Evolutionary conservation across 2,888 invertebrate genomes (phyloP).

Genomic region (Melieria omissa): DNA sequence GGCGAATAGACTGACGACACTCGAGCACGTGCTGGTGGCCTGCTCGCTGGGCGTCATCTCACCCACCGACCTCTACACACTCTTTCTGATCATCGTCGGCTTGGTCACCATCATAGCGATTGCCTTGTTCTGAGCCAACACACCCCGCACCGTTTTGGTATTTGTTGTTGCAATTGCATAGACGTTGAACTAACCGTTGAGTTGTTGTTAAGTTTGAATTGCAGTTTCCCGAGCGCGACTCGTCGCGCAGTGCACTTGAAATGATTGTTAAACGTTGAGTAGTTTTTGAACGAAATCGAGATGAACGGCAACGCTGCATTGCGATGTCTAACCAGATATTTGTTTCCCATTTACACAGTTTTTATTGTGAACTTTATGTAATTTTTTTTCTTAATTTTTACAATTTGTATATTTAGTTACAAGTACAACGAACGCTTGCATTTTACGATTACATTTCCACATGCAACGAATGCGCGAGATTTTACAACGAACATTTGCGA

Average conservation of each 20-base stretch:
- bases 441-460: conserved; percentile 23
- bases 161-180: too few species aligned
- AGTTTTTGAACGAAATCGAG: conserved; percentile 7
- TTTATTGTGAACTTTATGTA: too few species aligned
- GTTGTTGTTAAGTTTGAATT: conserved; percentile 16
- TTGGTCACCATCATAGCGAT: conserved; percentile 77
- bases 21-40: conserved; percentile 78
- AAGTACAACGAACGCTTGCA: conserved; percentile 24
- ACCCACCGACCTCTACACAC: conserved; percentile 79
- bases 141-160: not conserved
- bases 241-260: too few species aligned
- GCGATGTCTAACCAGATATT: too few species aligned
- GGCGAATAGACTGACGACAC: conserved; percentile 58
- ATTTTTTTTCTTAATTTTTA: not conserved
- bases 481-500: conserved; percentile 25
- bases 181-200: too few species aligned
- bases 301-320: not conserved
- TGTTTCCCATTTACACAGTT: too few species aligned
- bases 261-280: not conserved
- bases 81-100: conserved; percentile 80
- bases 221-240: too few species aligned
- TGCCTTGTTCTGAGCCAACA: conserved; percentile 62
- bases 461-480: conserved; percentile 23
- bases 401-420: conserved; percentile 11
- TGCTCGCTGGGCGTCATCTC: conserved; percentile 78